Conservation (phyloP, 1,140 invertebrate genomes). For the Aleiodes sp. region DNA sequence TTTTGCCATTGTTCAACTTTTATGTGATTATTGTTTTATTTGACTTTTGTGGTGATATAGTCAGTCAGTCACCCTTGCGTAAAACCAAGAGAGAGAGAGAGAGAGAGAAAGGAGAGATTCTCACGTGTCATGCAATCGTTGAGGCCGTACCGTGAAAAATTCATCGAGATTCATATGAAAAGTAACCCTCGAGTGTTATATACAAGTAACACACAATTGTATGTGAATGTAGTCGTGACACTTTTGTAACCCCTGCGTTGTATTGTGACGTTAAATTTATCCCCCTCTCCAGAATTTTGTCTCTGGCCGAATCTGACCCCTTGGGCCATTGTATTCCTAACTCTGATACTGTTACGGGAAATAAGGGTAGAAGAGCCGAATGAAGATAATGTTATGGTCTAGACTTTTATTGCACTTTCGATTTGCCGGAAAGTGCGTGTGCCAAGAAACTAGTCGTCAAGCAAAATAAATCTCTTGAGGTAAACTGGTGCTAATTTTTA, state of each 20-base stretch:
- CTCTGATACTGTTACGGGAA: constrained; percentile 48
- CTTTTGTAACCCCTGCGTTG: constrained; percentile 11
- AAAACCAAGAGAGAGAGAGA: not conserved
- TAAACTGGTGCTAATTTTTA: too few species aligned
- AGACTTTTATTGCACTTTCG: constrained; percentile 45
- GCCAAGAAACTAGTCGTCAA: too few species aligned
- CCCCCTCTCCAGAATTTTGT: too few species aligned
- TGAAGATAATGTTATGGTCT: constrained; percentile 48
- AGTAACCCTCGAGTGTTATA: constrained; percentile 15
- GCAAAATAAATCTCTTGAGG: too few species aligned
- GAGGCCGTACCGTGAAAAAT: constrained; percentile 20
- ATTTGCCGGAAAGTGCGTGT: not conserved
- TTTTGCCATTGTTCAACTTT: not conserved
- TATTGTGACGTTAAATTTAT: constrained; percentile 20
- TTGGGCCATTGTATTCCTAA: constrained; percentile 53
- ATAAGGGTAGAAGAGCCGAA: constrained; percentile 33
- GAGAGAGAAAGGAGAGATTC: not conserved
- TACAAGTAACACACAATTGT: not conserved
- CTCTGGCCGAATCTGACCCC: constrained; percentile 54
- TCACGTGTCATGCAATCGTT: not conserved
- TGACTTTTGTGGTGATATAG: not conserved
- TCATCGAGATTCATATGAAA: constrained; percentile 15
- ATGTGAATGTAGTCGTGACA: not conserved
- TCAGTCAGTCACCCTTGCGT: not conserved
- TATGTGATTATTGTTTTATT: constrained; percentile 8